phyloP scores from a whole-genome alignment of 1,140 invertebrate genomes.

The Globodera ellingtonae region DNA sequence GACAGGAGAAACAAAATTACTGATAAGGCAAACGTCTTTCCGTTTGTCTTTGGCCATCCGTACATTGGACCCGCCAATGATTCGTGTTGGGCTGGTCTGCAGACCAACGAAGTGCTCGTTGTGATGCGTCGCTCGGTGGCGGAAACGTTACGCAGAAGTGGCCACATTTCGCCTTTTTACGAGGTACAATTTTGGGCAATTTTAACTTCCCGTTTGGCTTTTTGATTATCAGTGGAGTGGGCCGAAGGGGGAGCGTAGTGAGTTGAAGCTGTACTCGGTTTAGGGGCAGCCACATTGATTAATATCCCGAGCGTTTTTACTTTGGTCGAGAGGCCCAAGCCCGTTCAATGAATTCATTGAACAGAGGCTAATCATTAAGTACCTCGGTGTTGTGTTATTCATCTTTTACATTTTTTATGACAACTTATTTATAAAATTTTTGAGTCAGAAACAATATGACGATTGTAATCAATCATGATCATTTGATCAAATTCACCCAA shows the following conservation, averaged over 20 bases:
- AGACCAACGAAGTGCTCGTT: constrained; percentile 36
- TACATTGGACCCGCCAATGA: not conserved
- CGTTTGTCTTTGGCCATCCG: constrained; percentile 9
- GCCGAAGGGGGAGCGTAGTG: constrained; percentile 11
- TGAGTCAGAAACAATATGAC: too few species aligned
- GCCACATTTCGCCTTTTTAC: constrained; percentile 23
- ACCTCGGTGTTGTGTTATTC: too few species aligned
- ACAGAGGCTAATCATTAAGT: too few species aligned
- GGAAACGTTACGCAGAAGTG: constrained; percentile 7
- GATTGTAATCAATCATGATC: too few species aligned
- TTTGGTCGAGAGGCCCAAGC: too few species aligned
- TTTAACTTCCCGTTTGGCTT: not conserved
- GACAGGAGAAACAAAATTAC: not conserved
- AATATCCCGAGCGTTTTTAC: too few species aligned
- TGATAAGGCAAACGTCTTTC: not conserved
- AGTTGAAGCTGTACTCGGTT: constrained; percentile 13
- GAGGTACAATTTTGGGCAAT: not conserved
- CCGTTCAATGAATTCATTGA: too few species aligned
- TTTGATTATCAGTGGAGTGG: constrained; percentile 19
- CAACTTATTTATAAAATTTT: too few species aligned
- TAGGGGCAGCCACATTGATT: too few species aligned
- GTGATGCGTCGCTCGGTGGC: constrained; percentile 28
- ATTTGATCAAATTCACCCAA: too few species aligned
- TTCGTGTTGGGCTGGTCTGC: constrained; percentile 23
- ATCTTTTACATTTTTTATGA: too few species aligned